Conservation (phyloP, 2,113 vertebrate genomes). For the Lycaon pictus region DNA sequence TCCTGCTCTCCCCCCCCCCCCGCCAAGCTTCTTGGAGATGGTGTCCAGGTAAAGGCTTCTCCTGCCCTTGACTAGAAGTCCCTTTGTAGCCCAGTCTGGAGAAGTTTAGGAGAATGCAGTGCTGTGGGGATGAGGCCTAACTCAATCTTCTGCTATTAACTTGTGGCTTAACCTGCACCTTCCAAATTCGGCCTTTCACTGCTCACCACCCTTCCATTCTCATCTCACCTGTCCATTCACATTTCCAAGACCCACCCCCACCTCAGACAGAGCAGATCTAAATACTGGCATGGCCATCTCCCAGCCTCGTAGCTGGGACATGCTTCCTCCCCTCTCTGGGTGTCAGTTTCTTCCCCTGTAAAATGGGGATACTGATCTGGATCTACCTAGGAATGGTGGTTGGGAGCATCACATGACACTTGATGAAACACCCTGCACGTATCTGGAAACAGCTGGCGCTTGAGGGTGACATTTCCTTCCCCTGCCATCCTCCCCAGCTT, state of each 20-base stretch:
- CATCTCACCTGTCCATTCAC: not conserved
- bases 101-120: not conserved
- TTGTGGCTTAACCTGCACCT: not conserved
- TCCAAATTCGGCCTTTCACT: not conserved
- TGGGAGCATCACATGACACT: not conserved
- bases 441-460: not conserved
- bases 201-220: too few relatives aligned
- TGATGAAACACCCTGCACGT: too few relatives aligned
- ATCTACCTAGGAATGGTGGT: too few relatives aligned
- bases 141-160: not conserved
- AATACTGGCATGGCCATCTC: not conserved
- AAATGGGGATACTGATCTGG: not conserved
- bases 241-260: not conserved
- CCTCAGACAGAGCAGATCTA: not conserved
- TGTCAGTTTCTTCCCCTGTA: not conserved
- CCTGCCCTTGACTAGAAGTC: not conserved
- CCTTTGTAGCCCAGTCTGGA: not conserved
- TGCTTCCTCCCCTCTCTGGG: not conserved
- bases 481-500: not conserved
- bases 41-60: not conserved
- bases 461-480: not conserved
- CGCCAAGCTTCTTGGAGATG: not conserved
- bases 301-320: not conserved
- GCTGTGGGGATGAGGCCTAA: not conserved
- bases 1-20: accelerated